Percentiles rank a stretch among this genome's conserved stretches.
Evolutionary conservation across 2,797 vertebrate genomes (phyloP).

Genomic region (Gobionotothen gibberifrons): DNA sequence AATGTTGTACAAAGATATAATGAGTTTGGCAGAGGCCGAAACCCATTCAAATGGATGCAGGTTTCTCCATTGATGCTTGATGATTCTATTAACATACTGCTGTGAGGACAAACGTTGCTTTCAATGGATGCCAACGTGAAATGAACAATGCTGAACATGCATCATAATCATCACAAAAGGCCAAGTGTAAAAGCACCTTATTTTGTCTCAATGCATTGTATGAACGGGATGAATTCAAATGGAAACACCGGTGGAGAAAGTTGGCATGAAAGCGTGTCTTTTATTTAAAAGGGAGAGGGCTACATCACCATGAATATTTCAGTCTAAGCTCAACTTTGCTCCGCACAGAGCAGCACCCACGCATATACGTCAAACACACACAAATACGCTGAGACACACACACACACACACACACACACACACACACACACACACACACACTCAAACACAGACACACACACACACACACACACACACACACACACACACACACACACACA

Average conservation of each 20-base stretch:
- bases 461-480: constrained; percentile 17
- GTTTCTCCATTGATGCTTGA: background rate
- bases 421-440: constrained; percentile 11
- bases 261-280: constrained; percentile 58
- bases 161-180: constrained; percentile 11
- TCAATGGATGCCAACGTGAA: background rate
- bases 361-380: constrained; percentile 14
- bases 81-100: background rate
- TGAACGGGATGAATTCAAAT: constrained; percentile 39
- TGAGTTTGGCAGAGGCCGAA: background rate
- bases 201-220: constrained; percentile 46
- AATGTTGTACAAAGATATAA: background rate
- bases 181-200: background rate
- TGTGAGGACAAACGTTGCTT: constrained; percentile 1
- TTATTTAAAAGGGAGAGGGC: constrained; percentile 65
- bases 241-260: constrained; percentile 36
- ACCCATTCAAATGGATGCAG: background rate
- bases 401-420: constrained; percentile 12
- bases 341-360: constrained; percentile 42
- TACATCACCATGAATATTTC: constrained; percentile 74
- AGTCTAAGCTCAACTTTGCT: constrained; percentile 55
- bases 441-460: background rate
- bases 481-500: too few species aligned
- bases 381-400: constrained; percentile 12
- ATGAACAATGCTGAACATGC: constrained; percentile 9